Conservation (phyloP, 53 echinoderm and acorn worm genomes). For the Crossaster papposus region DNA sequence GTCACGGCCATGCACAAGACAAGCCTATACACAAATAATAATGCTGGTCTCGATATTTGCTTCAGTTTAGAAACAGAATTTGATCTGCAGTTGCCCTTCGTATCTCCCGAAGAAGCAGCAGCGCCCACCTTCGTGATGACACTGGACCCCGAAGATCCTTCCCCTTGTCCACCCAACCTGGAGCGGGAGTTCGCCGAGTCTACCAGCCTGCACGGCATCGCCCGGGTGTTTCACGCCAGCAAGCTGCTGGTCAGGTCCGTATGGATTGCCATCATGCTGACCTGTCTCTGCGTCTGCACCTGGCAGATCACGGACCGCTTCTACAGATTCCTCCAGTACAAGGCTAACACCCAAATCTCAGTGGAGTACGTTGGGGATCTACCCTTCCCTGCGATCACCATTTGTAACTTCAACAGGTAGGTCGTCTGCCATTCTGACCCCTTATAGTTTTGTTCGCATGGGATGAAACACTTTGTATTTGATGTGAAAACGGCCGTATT, state of each 20-base stretch:
- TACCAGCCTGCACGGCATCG: slow-evolving; percentile 43
- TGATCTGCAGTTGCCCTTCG: too few relatives aligned
- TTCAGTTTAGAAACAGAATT: too few relatives aligned
- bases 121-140: not conserved
- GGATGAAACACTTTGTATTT: too few relatives aligned
- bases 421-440: not conserved
- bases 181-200: slow-evolving; percentile 45
- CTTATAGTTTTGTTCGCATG: too few relatives aligned
- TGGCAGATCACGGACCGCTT: slow-evolving; percentile 11
- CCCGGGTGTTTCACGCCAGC: not conserved
- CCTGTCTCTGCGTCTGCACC: slow-evolving; percentile 24
- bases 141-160: not conserved
- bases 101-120: not conserved
- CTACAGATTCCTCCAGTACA: not conserved
- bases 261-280: slow-evolving; percentile 25
- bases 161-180: slow-evolving; percentile 6
- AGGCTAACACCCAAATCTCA: slow-evolving; percentile 4
- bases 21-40: too few relatives aligned
- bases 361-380: not conserved
- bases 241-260: not conserved
- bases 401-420: slow-evolving; percentile 32
- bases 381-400: slow-evolving; percentile 7
- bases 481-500: too few relatives aligned
- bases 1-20: too few relatives aligned
- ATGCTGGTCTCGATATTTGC: too few relatives aligned